A percentile compares a stretch with the other conserved stretches of the same genome.
phyloP scores from a whole-genome alignment of 2,113 vertebrate species.

The Mystacornis crossleyi region DNA sequence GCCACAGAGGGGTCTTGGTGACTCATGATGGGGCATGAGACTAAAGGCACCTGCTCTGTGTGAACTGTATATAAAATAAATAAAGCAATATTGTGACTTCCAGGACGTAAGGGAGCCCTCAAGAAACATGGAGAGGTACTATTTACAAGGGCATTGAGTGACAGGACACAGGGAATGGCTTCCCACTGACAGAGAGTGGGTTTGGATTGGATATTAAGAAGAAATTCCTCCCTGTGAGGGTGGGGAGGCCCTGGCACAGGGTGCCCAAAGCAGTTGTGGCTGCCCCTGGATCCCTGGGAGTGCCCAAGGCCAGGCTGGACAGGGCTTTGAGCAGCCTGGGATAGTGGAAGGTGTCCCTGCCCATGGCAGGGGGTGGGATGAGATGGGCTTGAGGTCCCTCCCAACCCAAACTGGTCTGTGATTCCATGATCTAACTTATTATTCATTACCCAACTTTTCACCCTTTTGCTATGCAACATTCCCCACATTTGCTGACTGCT shows the following conservation, averaged over 20 bases:
- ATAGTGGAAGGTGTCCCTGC: neutral
- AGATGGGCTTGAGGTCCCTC: neutral
- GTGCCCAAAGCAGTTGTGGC: neutral
- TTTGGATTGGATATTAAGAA: neutral
- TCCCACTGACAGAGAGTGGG: neutral
- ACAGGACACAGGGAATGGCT: neutral
- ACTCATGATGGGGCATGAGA: accelerated
- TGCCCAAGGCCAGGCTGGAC: neutral
- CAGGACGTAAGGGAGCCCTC: neutral
- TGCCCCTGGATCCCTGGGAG: neutral
- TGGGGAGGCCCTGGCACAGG: neutral
- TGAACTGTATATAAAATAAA: neutral
- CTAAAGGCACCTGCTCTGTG: neutral
- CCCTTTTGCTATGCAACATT: neutral
- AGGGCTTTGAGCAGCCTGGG: neutral
- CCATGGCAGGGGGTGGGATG: neutral
- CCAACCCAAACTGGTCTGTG: neutral
- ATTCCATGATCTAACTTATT: neutral
- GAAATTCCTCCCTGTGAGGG: accelerated
- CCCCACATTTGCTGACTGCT: neutral
- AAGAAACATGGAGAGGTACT: neutral
- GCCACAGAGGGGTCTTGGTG: neutral
- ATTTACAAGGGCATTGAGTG: neutral
- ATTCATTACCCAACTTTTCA: neutral
- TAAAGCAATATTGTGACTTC: neutral